phyloP scores from a whole-genome alignment of 2,888 invertebrate genomes.

The Euplexia lucipara region DNA sequence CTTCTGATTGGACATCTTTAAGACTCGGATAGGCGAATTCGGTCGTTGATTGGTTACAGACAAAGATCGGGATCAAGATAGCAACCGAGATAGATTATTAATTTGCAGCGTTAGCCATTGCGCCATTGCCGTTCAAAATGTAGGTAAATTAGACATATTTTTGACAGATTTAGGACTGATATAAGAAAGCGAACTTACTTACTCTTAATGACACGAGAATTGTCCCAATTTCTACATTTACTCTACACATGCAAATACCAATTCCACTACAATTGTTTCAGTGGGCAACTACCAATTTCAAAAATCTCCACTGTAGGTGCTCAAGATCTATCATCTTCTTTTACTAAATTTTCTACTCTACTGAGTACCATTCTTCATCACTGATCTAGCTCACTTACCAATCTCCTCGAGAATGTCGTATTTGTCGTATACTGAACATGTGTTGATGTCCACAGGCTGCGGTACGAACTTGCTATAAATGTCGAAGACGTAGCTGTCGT shows the following conservation, averaged over 20 bases:
- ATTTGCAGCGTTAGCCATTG: too few species aligned
- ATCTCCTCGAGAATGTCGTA: constrained; percentile 99
- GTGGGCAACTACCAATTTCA: too few species aligned
- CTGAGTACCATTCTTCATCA: constrained; percentile 44
- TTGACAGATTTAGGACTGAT: too few species aligned
- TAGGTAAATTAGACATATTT: background rate
- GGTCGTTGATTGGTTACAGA: too few species aligned
- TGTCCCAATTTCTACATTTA: background rate
- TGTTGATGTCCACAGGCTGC: constrained; percentile 99
- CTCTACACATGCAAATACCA: background rate
- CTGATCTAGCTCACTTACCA: constrained; percentile 91
- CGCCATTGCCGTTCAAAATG: too few species aligned
- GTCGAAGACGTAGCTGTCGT: constrained; percentile 99
- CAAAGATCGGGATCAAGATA: too few species aligned
- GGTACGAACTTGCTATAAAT: constrained; percentile 99
- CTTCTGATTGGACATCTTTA: too few species aligned
- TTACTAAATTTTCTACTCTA: constrained; percentile 19
- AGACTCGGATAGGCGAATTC: too few species aligned
- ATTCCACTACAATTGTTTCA: background rate
- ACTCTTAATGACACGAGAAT: too few species aligned
- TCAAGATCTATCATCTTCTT: background rate
- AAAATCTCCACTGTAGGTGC: background rate
- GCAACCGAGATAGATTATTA: too few species aligned
- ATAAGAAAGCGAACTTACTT: too few species aligned
- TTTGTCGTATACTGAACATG: constrained; percentile 98